Base-by-base conservation (phyloP, 2,797 vertebrate genomes). In the Lagocephalus sceleratus region DNA sequence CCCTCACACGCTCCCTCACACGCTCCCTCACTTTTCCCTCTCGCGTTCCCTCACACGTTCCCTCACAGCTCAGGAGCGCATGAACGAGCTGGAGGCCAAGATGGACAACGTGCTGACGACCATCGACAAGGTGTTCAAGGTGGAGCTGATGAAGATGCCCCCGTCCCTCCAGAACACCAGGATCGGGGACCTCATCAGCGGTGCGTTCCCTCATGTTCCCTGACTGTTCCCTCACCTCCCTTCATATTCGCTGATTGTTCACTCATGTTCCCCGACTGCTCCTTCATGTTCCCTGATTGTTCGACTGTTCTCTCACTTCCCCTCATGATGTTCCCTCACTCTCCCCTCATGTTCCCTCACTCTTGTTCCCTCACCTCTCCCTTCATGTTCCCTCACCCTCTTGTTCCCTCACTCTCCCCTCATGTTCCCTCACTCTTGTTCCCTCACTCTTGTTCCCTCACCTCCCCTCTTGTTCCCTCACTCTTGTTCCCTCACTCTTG, bases 111-210 rank as follows among this genome's bases (percentile, higher is more conserved):
- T 86, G 6, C 0, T 92, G 66, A 70, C 86, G 0, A 90, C 86
- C 0, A 81, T 92, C 1, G 92, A 93, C 67, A 83, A 87, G 47
- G 84, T 87, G 0, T 88, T 93, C 1, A 74, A 81, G 0, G 91
- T 94, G 50, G 90, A 94, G 40, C 48, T 91, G 67, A 87, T 94
- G 86, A 91, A 90, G 68, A 81, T 92, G 76, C 91, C 91, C 0
- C 79, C 73, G 0, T 79, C 88, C 3, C 71, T 93, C 7, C 87
- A 87, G 25, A 89, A 75, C 2, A 88, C 90, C 3, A 75, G 38
- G 0, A 77, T 92, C 0, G 80, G 78, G 6, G 91, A 92, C 6
- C 51, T 93, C 29, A 60, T 85, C 1, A 75, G 58, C 0, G 82
- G 90, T 90, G 59, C n/a, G 8, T 20, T 19, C 40, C 40, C 6